A percentile compares a stretch with the other conserved stretches of the same genome.
Conservation (phyloP, 2,888 invertebrate genomes). For the Drosophila prolongata region DNA sequence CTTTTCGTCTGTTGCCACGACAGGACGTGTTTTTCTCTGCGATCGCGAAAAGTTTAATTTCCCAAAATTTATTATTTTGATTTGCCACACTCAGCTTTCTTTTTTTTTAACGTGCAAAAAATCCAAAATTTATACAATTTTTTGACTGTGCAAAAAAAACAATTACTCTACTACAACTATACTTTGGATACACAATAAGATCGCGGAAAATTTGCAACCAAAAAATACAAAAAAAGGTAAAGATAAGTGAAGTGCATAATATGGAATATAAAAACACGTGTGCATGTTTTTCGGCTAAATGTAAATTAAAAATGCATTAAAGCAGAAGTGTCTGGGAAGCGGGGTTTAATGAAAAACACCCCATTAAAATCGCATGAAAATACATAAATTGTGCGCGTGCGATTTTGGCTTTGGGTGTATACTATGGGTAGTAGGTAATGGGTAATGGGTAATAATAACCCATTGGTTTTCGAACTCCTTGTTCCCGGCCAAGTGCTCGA, state of each 20-base stretch:
- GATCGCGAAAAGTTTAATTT: constrained; percentile 13
- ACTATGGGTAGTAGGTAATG: background rate
- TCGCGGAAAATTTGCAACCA: background rate
- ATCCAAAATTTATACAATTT: constrained; percentile 1
- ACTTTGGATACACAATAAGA: constrained; percentile 1
- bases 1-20: constrained; percentile 51
- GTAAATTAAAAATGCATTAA: constrained; percentile 38
- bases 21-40: constrained; percentile 37
- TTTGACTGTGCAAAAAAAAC: constrained; percentile 9
- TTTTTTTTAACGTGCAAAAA: constrained; percentile 15
- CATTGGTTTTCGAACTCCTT: constrained; percentile 7
- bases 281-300: constrained; percentile 16
- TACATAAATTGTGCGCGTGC: constrained; percentile 59
- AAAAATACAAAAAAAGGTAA: constrained; percentile 22
- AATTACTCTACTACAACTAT: background rate
- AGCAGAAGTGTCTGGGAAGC: constrained; percentile 27
- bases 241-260: constrained; percentile 18
- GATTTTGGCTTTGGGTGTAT: constrained; percentile 8
- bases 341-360: constrained; percentile 45
- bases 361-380: constrained; percentile 56
- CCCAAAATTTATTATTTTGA: constrained; percentile 3
- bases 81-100: background rate
- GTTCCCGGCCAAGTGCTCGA: constrained; percentile 30
- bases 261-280: constrained; percentile 10
- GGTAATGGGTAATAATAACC: constrained; percentile 14